Evolutionary conservation across 2,797 vertebrate genomes (phyloP), one percentile per base, ranked within the genome.

Genomic region (Melanotaenia boesemani): DNA sequence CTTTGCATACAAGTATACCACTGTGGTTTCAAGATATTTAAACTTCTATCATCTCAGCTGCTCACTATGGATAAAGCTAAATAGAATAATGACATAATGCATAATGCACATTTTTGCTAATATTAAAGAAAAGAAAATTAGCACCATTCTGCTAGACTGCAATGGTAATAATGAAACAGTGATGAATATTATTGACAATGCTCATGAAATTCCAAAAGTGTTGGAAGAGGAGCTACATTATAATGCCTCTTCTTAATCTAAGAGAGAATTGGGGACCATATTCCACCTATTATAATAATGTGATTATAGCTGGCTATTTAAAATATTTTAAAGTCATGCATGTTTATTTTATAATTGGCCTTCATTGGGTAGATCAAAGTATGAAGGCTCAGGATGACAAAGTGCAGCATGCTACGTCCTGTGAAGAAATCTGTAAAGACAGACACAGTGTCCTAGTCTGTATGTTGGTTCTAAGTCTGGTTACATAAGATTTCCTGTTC

Each of bases 31-130:
- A 58, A 60, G 59, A 37, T 65, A 67, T 5, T 55, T 57, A 46
- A 61, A 4, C 7, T 71, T 50, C 9, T 18, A 67, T 34, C 18
- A 61, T 79, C 63, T 74, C 52, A 36, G 54, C 59, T 52, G 36
- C 72, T 48, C 37, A 32, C 63, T 68, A 56, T 67, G 1, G 26
- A 60, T 80, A 46, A 65, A 68, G 64, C 71, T 72, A 69, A 84
- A 87, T 44, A 81, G 64, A 83, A 86, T 80, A 80, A 84, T 78
- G 76, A 69, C 63, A 16, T 15, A 4, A 83, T 92, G 61, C 86
- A 87, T 85, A 85, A 90, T 89, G 70, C 64, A 81, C 24, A 48
- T 57, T 52, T 82, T 75, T 79, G 67, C 80, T 81, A 84, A 87
- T 83, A 87, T 75, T 82, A 69, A 76, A 81, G 20, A 34, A 63